phyloP scores from a whole-genome alignment of 2,797 vertebrate genomes.

The Chelon labrosus region DNA sequence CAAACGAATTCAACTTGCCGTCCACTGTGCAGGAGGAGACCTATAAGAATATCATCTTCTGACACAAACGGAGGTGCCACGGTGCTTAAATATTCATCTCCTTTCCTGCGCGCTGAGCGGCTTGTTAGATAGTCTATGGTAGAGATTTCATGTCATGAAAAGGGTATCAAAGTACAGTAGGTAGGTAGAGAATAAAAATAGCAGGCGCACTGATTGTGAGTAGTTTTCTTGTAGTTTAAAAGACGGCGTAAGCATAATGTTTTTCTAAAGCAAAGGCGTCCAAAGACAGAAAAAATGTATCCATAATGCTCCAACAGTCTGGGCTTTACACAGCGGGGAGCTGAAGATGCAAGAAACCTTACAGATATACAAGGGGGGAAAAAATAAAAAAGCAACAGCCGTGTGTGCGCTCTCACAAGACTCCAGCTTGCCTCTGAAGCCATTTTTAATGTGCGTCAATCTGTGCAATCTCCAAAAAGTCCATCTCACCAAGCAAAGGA shows the following conservation, averaged over 20 bases:
- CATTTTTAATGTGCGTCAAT: conserved; percentile 84
- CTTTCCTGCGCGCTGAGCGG: conserved; percentile 31
- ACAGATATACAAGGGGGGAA: conserved; percentile 44
- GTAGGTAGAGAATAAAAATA: conserved; percentile 46
- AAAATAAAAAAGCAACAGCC: conserved; percentile 56
- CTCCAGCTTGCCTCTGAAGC: conserved; percentile 78
- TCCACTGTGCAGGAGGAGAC: conserved; percentile 72
- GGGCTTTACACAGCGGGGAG: conserved; percentile 59
- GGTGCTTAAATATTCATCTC: conserved; percentile 65
- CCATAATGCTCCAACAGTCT: conserved; percentile 48
- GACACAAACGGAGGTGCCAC: conserved; percentile 66
- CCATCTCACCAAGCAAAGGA: conserved; percentile 79
- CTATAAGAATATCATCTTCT: conserved; percentile 74
- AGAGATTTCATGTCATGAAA: conserved; percentile 58
- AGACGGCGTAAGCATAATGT: conserved; percentile 4
- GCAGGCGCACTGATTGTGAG: conserved; percentile 43
- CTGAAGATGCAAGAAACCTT: conserved; percentile 51
- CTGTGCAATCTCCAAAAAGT: conserved; percentile 83
- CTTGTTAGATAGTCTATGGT: conserved; percentile 62
- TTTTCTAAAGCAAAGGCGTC: conserved; percentile 32
- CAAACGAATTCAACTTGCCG: conserved; percentile 75
- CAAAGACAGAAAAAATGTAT: conserved; percentile 33
- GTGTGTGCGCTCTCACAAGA: conserved; percentile 70
- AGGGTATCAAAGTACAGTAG: conserved; percentile 33
- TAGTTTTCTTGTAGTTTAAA: conserved; percentile 37